Base-by-base conservation (phyloP, 2,797 vertebrate species). In the Enteromius thamalakanensis region DNA sequence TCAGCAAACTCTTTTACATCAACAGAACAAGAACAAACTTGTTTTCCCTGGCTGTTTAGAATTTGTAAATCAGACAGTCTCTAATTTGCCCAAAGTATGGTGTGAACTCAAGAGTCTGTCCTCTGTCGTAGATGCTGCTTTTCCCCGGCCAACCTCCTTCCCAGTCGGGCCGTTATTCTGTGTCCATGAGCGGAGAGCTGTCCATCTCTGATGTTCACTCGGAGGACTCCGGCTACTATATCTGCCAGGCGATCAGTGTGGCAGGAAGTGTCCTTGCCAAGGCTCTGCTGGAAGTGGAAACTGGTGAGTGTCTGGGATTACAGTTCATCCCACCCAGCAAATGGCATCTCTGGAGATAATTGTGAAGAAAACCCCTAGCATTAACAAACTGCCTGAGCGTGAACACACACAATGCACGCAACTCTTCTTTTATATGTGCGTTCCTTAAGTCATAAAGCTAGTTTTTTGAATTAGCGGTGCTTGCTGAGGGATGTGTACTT, bases 231-330 rank as follows among this genome's bases (percentile, higher is more conserved):
- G 98, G 98, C 0, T 96, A 95, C 88, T 99, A 99, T 82, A 94
- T 97, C 88, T 99, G 98, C 92, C 98, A 99, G 93, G 98, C 97
- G 87, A 96, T 99, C 92, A 99, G 97, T 0, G 97, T 99, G 71
- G 98, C 97, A 0, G 98, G 98, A 85, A 99, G 97, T 23, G 87
- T 96, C 81, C 83, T 98, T 90, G 96, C 97, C 85, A 98, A 96
- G 89, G 98, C 96, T 0, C 91, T 94, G 65, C 87, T 99, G 91
- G 95, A 97, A 87, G 97, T 99, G 82, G 93, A 92, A 55, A 94
- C 93, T 86, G 96, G 98, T 98, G 75, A 78, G 82, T 83, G 42
- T 51, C 55, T 78, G 72, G 72, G 81, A 82, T 76, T 82, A 82
- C 49, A n/a, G 34, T 67, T 82, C 19, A 82, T 82, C 71, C 62